Evolutionary conservation across 2,113 vertebrate species (phyloP).

Genomic region (Cygnus atratus): DNA sequence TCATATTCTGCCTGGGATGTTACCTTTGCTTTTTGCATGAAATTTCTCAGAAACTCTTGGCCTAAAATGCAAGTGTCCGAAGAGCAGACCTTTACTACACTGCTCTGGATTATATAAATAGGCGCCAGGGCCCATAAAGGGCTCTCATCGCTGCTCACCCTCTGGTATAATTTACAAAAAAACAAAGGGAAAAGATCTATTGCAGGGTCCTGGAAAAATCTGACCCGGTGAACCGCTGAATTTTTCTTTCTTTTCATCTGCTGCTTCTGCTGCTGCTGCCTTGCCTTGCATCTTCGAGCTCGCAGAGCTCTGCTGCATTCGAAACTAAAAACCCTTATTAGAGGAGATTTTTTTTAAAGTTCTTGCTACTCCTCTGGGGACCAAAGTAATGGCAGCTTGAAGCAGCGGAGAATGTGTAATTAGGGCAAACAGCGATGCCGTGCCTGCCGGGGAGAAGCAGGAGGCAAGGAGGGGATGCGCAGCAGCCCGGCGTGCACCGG

Average conservation of each 20-base stretch:
- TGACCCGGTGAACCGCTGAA: background rate
- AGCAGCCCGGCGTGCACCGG: slow-evolving; percentile 69
- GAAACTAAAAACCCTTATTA: slow-evolving; percentile 78
- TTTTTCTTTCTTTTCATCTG: slow-evolving; percentile 9
- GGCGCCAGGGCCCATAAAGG: background rate
- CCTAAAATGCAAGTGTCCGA: background rate
- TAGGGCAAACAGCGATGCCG: slow-evolving; percentile 77
- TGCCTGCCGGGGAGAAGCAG: slow-evolving; percentile 66
- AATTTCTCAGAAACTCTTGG: slow-evolving; percentile 48
- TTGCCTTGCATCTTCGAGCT: slow-evolving; percentile 24
- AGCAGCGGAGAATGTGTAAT: slow-evolving; percentile 79
- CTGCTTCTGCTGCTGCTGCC: background rate
- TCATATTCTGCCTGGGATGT: background rate
- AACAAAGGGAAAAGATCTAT: background rate
- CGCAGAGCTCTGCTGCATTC: slow-evolving; percentile 69
- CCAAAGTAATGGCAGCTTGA: slow-evolving; percentile 77
- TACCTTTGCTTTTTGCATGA: background rate
- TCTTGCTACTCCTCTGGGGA: slow-evolving; percentile 75
- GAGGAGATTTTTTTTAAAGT: slow-evolving; percentile 70
- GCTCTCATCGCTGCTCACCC: background rate
- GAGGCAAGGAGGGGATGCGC: slow-evolving; percentile 67
- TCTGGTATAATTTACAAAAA: background rate
- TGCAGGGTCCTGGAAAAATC: background rate
- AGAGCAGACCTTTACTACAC: background rate
- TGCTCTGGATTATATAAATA: background rate